Evolutionary conservation across 2,797 vertebrate species (phyloP), one percentile per base, ranked within the genome.

Genomic region (Mastacembelus armatus): DNA sequence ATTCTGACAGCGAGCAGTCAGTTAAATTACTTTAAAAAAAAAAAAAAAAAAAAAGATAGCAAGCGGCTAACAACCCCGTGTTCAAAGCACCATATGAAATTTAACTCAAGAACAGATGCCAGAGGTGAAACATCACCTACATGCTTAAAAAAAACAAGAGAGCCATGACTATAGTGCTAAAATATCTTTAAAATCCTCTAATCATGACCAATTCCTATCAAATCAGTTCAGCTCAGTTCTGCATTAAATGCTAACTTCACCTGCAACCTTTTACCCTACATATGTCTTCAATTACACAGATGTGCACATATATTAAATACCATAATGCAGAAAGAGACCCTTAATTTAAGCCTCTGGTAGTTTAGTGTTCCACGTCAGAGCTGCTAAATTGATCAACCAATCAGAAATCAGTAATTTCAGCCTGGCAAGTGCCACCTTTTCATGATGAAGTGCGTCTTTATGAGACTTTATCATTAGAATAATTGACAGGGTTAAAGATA

Each of bases 1-100:
- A 71, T 69, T 58, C 42, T 49, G 43, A 65, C 40, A 24, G 30
- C 58, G 1, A 42, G 7, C 54, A 73, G 70, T 60, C 71, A 73
- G 74, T 77, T 64, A 71, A 7, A 18, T 35, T 30, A 38, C 15
- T 61, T 32, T 11, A n/a, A n/a, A n/a, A n/a, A n/a, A n/a, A n/a
- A n/a, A n/a, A n/a, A n/a, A n/a, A 36, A 48, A 16, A 47, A 39
- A 55, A 45, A 18, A 26, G 43, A 26, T 42, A 43, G 29, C 15
- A n/a, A 21, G 36, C 27, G 2, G 1, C 33, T 44, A 15, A 18
- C 27, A 47, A 35, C 27, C 52, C 35, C 40, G 16, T 42, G 21
- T 43, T 55, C n/a, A 58, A 36, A 66, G 24, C 24, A 24, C 4
- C 33, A 35, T 26, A 26, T 39, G 2, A 26, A 50, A 26, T 54